phyloP scores from a whole-genome alignment of 2,797 vertebrate species.

The Tokudaia muenninki region DNA sequence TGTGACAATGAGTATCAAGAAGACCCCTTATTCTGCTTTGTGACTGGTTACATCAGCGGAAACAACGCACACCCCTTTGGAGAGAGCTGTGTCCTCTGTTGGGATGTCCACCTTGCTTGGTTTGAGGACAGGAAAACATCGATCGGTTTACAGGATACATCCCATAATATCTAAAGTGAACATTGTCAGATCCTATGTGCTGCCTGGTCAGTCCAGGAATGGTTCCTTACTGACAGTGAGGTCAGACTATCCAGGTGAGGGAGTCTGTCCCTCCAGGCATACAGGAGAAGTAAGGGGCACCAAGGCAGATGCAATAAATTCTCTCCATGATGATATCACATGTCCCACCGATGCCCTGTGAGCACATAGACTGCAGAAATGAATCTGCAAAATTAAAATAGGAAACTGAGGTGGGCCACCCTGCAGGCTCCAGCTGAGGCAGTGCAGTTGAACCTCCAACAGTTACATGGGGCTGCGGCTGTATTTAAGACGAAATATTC shows the following conservation, averaged over 20 bases:
- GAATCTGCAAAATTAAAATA: neutral
- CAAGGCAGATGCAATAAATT: neutral
- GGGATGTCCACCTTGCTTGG: too few species aligned
- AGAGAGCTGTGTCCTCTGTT: neutral
- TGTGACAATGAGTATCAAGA: neutral
- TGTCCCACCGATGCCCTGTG: neutral
- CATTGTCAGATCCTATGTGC: neutral
- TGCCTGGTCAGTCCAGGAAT: neutral
- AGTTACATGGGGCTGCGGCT: accelerated
- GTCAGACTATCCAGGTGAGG: neutral
- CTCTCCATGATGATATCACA: neutral
- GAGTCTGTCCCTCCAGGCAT: neutral
- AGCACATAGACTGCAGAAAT: neutral
- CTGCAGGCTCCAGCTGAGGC: neutral
- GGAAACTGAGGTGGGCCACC: neutral
- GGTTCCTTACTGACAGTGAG: neutral
- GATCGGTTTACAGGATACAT: neutral
- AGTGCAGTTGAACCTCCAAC: neutral
- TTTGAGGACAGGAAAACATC: neutral
- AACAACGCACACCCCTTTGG: too few species aligned
- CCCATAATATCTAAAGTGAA: neutral
- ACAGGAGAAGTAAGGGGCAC: neutral
- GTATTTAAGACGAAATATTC: neutral
- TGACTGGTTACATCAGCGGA: neutral
- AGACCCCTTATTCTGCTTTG: neutral